These are phyloP conservation scores for Xenopus borealis DNA, from an alignment of 2,113 vertebrate genomes.

Conservation along the genomic window DNA sequence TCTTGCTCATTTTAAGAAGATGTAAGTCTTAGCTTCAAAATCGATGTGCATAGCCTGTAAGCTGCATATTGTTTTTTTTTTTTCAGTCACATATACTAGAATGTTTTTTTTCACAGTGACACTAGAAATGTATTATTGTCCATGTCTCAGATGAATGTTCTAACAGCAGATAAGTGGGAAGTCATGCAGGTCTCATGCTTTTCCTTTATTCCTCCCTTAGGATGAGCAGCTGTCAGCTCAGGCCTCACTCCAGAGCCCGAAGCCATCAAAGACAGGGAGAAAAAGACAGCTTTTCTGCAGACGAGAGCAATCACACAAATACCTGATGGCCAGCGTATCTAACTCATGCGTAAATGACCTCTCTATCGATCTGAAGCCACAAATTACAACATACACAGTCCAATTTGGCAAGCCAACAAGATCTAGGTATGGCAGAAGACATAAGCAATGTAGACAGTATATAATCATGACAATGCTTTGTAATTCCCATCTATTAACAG, in stretches of 20 bases:
- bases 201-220: conserved; percentile 63
- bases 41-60: conserved; percentile 28
- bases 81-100: conserved; percentile 48
- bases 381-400: conserved; percentile 51
- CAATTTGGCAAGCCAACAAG: conserved; percentile 39
- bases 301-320: conserved; percentile 62
- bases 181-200: conserved; percentile 57
- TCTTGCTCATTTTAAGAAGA: conserved; percentile 50
- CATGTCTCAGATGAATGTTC: conserved; percentile 58
- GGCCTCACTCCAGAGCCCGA: conserved; percentile 50
- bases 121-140: conserved; percentile 58
- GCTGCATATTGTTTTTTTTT: conserved; percentile 47
- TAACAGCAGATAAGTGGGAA: conserved; percentile 60
- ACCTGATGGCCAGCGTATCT: conserved; percentile 59
- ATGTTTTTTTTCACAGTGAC: conserved; percentile 51
- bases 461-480: conserved; percentile 27
- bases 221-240: conserved; percentile 62
- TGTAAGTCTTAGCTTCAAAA: conserved; percentile 33
- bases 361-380: conserved; percentile 57
- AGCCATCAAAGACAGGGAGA: conserved; percentile 58
- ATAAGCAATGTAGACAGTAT: not conserved
- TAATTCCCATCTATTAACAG: not conserved
- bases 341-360: conserved; percentile 63
- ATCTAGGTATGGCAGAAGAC: conserved; percentile 40
- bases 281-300: conserved; percentile 56